Percentiles rank a stretch among this genome's conserved stretches.
phyloP scores from a whole-genome alignment of 2,113 vertebrate species.

The Brienomyrus longianalis region DNA sequence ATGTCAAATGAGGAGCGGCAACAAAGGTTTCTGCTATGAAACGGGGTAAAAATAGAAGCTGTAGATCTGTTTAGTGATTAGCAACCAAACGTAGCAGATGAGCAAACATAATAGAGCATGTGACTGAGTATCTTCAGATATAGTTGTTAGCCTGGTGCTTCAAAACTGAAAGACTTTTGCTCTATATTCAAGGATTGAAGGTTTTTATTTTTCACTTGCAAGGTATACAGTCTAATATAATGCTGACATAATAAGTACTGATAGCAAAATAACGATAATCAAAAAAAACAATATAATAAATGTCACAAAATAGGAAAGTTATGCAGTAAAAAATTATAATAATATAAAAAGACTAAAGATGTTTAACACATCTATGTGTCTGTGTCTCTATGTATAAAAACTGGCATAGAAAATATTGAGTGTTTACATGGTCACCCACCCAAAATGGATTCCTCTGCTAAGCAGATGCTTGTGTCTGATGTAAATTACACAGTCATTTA shows the following conservation, averaged over 20 bases:
- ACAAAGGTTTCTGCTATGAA: background rate
- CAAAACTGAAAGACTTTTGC: background rate
- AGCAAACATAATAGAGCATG: background rate
- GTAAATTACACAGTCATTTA: background rate
- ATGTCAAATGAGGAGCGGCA: background rate
- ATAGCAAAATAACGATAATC: background rate
- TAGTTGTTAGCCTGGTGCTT: background rate
- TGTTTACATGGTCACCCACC: background rate
- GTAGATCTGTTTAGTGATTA: background rate
- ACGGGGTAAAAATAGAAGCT: background rate
- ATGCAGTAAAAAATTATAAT: background rate
- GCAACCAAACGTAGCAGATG: background rate
- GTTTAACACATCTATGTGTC: background rate
- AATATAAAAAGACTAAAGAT: background rate
- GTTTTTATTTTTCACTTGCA: background rate
- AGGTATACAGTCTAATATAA: background rate
- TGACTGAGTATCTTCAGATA: background rate
- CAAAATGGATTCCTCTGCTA: background rate
- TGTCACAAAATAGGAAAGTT: background rate
- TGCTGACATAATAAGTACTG: background rate
- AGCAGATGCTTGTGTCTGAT: background rate
- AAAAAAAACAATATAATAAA: background rate
- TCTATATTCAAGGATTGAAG: background rate
- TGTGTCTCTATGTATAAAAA: background rate
- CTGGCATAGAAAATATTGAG: background rate